Conservation (phyloP, 2,888 invertebrate species). For the Campoplex nolae region DNA sequence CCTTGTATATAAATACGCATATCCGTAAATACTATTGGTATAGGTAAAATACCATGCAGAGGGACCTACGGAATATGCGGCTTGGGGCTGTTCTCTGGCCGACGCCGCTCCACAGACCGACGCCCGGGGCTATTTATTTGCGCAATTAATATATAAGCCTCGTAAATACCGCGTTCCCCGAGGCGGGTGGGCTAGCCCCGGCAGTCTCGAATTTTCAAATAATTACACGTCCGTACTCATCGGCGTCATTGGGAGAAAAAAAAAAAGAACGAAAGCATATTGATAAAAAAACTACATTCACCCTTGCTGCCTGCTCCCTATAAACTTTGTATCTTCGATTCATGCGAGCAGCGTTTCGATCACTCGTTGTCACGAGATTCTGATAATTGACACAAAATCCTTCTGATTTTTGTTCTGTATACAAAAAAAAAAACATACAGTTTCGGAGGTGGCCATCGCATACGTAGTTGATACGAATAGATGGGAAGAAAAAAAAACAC, state of each 20-base stretch:
- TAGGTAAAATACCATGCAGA: constrained; percentile 23
- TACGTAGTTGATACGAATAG: constrained; percentile 71
- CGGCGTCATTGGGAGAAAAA: constrained; percentile 76
- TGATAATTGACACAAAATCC: too few relatives aligned
- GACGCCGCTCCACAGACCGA: constrained; percentile 44
- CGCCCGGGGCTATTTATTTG: constrained; percentile 81
- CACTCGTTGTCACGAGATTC: background rate
- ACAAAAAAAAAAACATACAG: background rate
- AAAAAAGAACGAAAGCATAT: constrained; percentile 3
- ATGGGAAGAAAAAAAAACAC: constrained; percentile 77
- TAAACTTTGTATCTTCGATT: background rate
- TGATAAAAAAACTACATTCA: background rate
- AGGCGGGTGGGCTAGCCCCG: constrained; percentile 71
- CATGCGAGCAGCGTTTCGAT: background rate
- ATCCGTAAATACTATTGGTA: background rate
- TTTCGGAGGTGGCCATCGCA: constrained; percentile 59
- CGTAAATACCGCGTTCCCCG: constrained; percentile 80
- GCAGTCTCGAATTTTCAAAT: constrained; percentile 77
- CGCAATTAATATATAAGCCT: constrained; percentile 84
- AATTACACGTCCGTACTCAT: constrained; percentile 80
- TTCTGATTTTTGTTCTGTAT: background rate
- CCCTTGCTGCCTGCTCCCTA: background rate
- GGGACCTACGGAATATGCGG: constrained; percentile 39
- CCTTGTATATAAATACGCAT: constrained; percentile 6
- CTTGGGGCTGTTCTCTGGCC: constrained; percentile 37